These are phyloP conservation scores for Barnardius zonarius DNA, from an alignment of 2,113 vertebrate species.

Conservation along the genomic window DNA sequence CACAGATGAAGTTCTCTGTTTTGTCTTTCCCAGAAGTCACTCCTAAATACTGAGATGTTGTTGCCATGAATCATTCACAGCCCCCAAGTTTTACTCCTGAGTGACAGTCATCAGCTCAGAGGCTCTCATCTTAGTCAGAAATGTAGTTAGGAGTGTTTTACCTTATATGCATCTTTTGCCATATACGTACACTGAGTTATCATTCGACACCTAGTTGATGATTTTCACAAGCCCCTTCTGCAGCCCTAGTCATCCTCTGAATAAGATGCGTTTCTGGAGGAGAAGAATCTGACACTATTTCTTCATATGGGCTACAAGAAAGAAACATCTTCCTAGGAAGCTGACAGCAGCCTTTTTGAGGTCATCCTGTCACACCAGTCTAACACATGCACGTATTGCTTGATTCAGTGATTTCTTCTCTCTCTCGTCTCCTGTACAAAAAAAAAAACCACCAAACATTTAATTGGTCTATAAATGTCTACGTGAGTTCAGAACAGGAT, in stretches of 20 bases:
- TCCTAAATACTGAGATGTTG: background rate
- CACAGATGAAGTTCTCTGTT: background rate
- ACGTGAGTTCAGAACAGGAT: background rate
- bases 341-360: background rate
- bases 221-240: background rate
- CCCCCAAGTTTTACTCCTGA: background rate
- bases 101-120: background rate
- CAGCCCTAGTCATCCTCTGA: background rate
- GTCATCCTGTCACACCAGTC: background rate
- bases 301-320: background rate
- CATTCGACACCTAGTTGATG: background rate
- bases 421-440: background rate
- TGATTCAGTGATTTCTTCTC: background rate
- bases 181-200: background rate
- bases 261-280: background rate
- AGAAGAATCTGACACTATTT: background rate
- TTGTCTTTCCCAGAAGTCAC: background rate
- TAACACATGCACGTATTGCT: background rate
- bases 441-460: background rate
- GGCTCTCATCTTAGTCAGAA: background rate
- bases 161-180: background rate
- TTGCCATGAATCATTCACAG: background rate
- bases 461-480: constrained; percentile 30
- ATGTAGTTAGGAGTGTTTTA: background rate
- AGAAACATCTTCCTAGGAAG: background rate